phyloP scores from a whole-genome alignment of 2,888 invertebrate species.

The Ectemnius lituratus region DNA sequence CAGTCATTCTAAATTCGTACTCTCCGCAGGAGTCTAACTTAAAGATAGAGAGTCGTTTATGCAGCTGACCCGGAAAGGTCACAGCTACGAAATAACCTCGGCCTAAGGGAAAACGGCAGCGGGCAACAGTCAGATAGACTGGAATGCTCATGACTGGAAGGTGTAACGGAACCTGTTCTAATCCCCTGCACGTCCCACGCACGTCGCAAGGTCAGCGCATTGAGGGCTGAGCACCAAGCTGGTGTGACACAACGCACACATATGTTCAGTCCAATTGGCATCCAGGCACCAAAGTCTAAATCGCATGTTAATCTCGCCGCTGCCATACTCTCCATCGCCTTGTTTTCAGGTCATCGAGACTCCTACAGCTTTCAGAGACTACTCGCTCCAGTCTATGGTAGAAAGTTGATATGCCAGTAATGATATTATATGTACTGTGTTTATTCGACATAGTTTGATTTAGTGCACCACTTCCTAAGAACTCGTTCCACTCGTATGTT shows the following conservation, averaged over 20 bases:
- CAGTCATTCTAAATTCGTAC: conserved; percentile 29
- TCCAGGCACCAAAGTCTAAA: neutral
- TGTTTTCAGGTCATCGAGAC: conserved; percentile 1
- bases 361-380: neutral
- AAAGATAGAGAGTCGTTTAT: conserved; percentile 26
- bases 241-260: conserved; percentile 35
- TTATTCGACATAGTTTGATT: too few relatives aligned
- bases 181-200: conserved; percentile 51
- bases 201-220: conserved; percentile 59
- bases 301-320: neutral
- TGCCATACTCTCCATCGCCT: neutral
- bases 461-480: too few relatives aligned
- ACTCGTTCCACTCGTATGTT: neutral
- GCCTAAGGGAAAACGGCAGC: conserved; percentile 34
- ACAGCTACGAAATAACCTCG: conserved; percentile 38
- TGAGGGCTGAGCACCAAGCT: conserved; percentile 28
- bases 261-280: too few relatives aligned
- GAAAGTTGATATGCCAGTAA: too few relatives aligned
- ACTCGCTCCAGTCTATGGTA: too few relatives aligned
- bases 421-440: too few relatives aligned
- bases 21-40: neutral
- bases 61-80: conserved; percentile 19
- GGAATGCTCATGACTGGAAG: conserved; percentile 58
- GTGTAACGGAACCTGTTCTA: conserved; percentile 70
- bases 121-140: conserved; percentile 39